phyloP scores from a whole-genome alignment of 2,113 vertebrate genomes.

The Megaceryle maxima region DNA sequence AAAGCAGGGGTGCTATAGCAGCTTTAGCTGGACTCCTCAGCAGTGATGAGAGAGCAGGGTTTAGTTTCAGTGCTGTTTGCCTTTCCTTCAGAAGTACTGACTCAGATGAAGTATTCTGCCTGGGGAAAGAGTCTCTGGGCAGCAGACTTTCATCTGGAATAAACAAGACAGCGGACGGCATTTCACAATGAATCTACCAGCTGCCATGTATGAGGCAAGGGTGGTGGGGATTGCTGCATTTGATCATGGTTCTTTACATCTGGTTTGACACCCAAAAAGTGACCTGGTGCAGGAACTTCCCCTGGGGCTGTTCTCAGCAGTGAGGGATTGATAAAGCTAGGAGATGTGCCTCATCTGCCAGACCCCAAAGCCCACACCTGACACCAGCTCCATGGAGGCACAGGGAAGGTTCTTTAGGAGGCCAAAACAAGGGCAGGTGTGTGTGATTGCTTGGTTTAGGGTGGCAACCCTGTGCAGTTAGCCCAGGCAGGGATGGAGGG shows the following conservation, averaged over 20 bases:
- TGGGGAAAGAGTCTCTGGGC: background rate
- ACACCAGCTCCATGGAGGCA: background rate
- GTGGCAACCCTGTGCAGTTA: background rate
- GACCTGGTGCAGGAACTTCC: background rate
- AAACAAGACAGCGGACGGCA: background rate
- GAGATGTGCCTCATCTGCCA: background rate
- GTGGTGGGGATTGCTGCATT: background rate
- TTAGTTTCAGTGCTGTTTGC: background rate
- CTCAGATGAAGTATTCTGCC: background rate
- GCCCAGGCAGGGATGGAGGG: background rate
- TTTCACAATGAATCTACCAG: background rate
- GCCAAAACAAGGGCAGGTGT: background rate
- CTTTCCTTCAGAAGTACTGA: background rate
- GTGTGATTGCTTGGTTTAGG: background rate
- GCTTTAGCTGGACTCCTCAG: background rate
- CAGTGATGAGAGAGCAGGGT: background rate
- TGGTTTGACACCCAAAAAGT: background rate
- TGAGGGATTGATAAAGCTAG: background rate
- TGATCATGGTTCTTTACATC: background rate
- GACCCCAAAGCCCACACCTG: accelerated
- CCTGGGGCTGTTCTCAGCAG: background rate
- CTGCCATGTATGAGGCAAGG: background rate
- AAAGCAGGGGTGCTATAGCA: slow-evolving; percentile 14
- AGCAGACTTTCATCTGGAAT: background rate
- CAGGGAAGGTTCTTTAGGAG: background rate